Conservation (phyloP, 2,797 vertebrate genomes). For the Myripristis jacobus region DNA sequence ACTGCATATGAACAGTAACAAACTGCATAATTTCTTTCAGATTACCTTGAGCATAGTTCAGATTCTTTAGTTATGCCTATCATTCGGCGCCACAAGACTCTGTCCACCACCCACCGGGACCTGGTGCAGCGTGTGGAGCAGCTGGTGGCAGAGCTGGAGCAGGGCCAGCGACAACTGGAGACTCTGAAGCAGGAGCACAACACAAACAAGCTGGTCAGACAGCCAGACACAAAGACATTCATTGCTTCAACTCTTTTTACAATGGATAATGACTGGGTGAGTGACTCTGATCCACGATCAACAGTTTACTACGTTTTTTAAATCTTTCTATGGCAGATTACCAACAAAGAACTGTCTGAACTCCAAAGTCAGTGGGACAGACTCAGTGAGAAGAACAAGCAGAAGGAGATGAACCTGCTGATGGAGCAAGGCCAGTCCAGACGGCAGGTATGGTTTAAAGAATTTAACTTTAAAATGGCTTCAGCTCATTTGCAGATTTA, state of each 20-base stretch:
- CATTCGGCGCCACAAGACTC: conserved; percentile 78
- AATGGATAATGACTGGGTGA: neutral
- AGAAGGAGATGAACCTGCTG: conserved; percentile 73
- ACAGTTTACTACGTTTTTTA: neutral
- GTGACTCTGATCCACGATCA: neutral
- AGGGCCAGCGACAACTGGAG: conserved; percentile 73
- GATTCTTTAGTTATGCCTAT: conserved; percentile 79
- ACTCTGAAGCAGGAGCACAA: conserved; percentile 76
- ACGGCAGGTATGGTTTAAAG: conserved; percentile 73
- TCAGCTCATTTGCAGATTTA: neutral
- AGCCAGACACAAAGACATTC: neutral
- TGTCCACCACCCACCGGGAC: conserved; percentile 78
- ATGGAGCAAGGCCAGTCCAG: conserved; percentile 73
- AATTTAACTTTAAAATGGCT: neutral
- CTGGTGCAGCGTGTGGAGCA: conserved; percentile 71
- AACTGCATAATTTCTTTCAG: conserved; percentile 22
- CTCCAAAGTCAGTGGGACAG: conserved; percentile 79
- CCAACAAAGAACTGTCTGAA: conserved; percentile 78
- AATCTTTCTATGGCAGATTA: conserved; percentile 65
- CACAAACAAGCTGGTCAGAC: conserved; percentile 76
- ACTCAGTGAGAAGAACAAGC: conserved; percentile 74
- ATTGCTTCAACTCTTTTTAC: neutral
- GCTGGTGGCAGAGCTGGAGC: conserved; percentile 80
- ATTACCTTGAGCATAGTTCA: conserved; percentile 71
- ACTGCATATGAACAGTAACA: neutral